These are phyloP conservation scores for Hyppa rectilinea DNA, from an alignment of 2,888 invertebrate genomes.

Conservation along the genomic window DNA sequence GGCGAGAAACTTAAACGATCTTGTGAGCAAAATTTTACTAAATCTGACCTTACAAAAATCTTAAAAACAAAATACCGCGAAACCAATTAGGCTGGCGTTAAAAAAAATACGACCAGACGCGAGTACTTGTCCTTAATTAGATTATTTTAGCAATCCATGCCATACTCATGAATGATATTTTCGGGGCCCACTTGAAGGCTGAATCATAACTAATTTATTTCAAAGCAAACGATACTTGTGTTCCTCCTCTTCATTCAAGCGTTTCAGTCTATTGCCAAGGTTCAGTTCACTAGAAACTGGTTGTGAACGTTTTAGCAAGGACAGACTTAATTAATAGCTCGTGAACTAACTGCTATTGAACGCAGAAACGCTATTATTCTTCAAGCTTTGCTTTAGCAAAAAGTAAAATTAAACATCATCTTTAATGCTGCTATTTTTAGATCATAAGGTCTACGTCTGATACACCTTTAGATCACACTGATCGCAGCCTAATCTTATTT, in stretches of 20 bases:
- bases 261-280: conserved; percentile 55
- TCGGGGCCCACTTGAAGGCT: conserved; percentile 49
- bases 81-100: conserved; percentile 52
- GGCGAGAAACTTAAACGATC: conserved; percentile 17
- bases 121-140: conserved; percentile 67
- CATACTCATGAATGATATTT: conserved; percentile 40
- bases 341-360: conserved; percentile 26
- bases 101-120: conserved; percentile 39
- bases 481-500: conserved; percentile 29
- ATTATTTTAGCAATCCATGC: conserved; percentile 63
- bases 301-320: conserved; percentile 54
- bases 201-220: conserved; percentile 39
- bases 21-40: conserved; percentile 26
- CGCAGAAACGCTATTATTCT: conserved; percentile 37
- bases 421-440: conserved; percentile 39
- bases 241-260: conserved; percentile 50
- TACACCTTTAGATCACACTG: conserved; percentile 33
- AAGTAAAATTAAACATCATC: conserved; percentile 32
- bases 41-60: conserved; percentile 33
- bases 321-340: conserved; percentile 51
- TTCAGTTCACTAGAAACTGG: conserved; percentile 56
- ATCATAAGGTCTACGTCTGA: conserved; percentile 51
- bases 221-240: conserved; percentile 32
- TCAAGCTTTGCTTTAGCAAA: conserved; percentile 20
- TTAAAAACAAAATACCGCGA: conserved; percentile 33